Percentiles rank a stretch among this genome's conserved stretches.
phyloP scores from a whole-genome alignment of 2,888 invertebrate species.

The Ormyrus thymus region DNA sequence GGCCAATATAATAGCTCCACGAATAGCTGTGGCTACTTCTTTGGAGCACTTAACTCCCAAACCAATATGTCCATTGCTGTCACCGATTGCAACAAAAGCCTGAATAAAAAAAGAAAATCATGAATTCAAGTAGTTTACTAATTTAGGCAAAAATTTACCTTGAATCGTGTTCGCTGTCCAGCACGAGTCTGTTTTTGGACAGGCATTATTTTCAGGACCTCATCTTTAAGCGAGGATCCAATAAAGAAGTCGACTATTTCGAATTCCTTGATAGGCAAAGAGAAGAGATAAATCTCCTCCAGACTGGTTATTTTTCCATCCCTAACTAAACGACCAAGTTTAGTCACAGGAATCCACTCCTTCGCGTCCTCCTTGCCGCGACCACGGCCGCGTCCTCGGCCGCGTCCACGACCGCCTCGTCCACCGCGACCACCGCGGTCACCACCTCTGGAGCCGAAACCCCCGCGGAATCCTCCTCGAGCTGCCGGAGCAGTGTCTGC shows the following conservation, averaged over 20 bases:
- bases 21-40: conserved; percentile 99
- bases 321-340: conserved; percentile 96
- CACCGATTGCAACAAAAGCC: conserved; percentile 96
- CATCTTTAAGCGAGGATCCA: conserved; percentile 94
- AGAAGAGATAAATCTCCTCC: conserved; percentile 99
- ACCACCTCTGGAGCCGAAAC: conserved; percentile 84
- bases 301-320: conserved; percentile 96
- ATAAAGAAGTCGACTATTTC: conserved; percentile 99
- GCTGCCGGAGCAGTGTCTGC: conserved; percentile 97
- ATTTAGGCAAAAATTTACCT: conserved; percentile 75
- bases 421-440: conserved; percentile 79
- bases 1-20: conserved; percentile 98
- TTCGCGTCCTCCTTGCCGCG: conserved; percentile 97
- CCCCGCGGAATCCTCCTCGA: conserved; percentile 93
- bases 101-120: conserved; percentile 54
- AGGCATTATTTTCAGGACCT: conserved; percentile 99
- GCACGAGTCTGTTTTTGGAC: conserved; percentile 99
- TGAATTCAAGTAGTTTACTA: conserved; percentile 12
- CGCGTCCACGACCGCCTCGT: conserved; percentile 79
- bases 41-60: conserved; percentile 99
- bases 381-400: conserved; percentile 88
- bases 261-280: conserved; percentile 98
- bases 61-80: conserved; percentile 99
- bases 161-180: conserved; percentile 99
- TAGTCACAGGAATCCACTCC: conserved; percentile 99